Base-by-base conservation (phyloP, 2,888 invertebrate genomes). In the Caenorhabditis becei region DNA sequence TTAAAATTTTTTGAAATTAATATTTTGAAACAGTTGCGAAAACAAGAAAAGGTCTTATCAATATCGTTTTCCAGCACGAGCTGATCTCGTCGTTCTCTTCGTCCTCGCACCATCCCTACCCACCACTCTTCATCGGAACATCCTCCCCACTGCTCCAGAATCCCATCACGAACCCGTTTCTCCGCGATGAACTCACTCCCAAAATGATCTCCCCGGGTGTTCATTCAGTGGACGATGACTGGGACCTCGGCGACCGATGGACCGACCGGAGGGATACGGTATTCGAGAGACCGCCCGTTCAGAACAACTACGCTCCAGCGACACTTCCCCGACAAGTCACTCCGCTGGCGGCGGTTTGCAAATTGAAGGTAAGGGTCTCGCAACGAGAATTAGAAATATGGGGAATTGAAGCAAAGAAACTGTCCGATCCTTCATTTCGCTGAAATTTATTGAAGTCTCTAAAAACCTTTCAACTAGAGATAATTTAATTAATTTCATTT, bases 301-400 rank as follows among this genome's bases (percentile, higher is more conserved):
- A 41, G 20, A 51, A 24, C 20, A 37, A 44, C 0, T 83, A 65
- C 23, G 84, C 86, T 8, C 86, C 86, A 0, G 86, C 86, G 5
- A 86, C 86, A 11, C 59, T 86, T 2, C 86, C 86, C 0, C 26
- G 86, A 77, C 86, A 86, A 47, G 71, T 62, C 10, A 84, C 82
- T 0, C 84, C 84, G 0, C 41, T 84, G 10, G 24, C 66, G 28
- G 81, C 81, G 14, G 67, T 62, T 37, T 59, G 61, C 14, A 49
- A 56, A 32, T 35, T 54, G 66, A 61, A 61, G 47, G 51, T 53
- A 10, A 58, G 56, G 3, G 47, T 4, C 16, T n/a, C 16, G n/a
- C n/a, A n/a, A n/a, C n/a, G n/a, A n/a, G n/a, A n/a, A n/a, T n/a
- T n/a, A n/a, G n/a, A n/a, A n/a, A n/a, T n/a, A n/a, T n/a, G n/a